Evolutionary conservation across 2,888 invertebrate species (phyloP).

Genomic region (Quadroppia sp.): DNA sequence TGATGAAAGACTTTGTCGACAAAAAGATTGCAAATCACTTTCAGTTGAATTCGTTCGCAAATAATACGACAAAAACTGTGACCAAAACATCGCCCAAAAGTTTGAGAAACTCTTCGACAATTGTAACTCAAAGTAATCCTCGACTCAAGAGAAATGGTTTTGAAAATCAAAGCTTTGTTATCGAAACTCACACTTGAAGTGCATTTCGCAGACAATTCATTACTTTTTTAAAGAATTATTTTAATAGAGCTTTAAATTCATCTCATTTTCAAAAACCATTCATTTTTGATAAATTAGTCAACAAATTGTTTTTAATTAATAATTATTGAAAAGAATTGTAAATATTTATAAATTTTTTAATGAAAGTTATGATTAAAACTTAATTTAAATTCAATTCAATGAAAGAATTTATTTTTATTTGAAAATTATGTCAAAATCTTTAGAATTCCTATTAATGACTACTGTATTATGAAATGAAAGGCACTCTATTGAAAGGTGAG

Average conservation of each 20-base stretch:
- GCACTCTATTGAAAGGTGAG: too few relatives aligned
- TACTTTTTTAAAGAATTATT: not conserved
- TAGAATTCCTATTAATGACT: too few relatives aligned
- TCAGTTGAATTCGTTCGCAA: slow-evolving; percentile 38
- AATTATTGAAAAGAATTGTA: not conserved
- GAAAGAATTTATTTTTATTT: too few relatives aligned
- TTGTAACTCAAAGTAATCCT: slow-evolving; percentile 1
- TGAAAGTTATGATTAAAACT: not conserved
- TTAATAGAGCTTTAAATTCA: slow-evolving; percentile 3
- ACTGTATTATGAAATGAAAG: too few relatives aligned
- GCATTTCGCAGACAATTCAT: not conserved
- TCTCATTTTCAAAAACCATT: slow-evolving; percentile 1
- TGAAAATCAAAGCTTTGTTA: slow-evolving; percentile 44
- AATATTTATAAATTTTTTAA: not conserved
- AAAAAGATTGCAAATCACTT: slow-evolving; percentile 45
- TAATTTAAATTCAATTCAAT: not conserved
- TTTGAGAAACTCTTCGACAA: slow-evolving; percentile 39
- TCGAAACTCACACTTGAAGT: slow-evolving; percentile 42
- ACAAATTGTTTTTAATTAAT: not conserved
- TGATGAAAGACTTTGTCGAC: slow-evolving; percentile 44
- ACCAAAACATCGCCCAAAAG: slow-evolving; percentile 38
- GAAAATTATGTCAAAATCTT: too few relatives aligned
- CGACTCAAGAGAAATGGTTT: slow-evolving; percentile 25
- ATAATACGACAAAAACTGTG: not conserved
- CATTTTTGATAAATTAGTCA: slow-evolving; percentile 10